Base-by-base conservation (phyloP, 1,140 invertebrate genomes). In the Probaryconus sp. region DNA sequence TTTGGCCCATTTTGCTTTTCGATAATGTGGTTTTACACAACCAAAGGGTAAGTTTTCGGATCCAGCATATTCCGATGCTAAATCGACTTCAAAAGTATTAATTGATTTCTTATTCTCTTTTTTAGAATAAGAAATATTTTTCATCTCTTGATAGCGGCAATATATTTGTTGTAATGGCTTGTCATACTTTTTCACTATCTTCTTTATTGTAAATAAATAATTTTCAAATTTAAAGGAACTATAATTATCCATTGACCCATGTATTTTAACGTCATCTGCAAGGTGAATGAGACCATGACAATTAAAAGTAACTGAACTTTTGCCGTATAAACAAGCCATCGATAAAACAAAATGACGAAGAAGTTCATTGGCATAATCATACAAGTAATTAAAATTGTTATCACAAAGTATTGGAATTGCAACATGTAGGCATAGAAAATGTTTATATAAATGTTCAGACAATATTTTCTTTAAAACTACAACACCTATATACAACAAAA, bases 161-260 rank as follows among this genome's bases (percentile, higher is more conserved):
- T 38, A 38, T n/a, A 38, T 20, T n/a, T 38, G 37, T 18, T 38
- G 37, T 38, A 38, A 38, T 14, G 17, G 37, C 20, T 38, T 38
- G 16, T 38, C 37, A 20, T 14, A 18, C 7, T 17, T 18, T 3
- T 38, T 38, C 1, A 38, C 10, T 10, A 38, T 38, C 9, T 38
- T 38, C 20, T 38, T 38, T 5, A 38, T 38, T 6, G 10, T 9
- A 1, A 9, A 14, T 5, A 38, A 18, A 20, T 38, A 17, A 20
- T 38, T 38, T 38, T 38, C 37, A n/a, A 38, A 38, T 9, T 2
- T 14, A 20, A 38, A 38, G 14, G 37, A 1, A 18, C 37, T 38
- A 20, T 18, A 38, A 1, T 17, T 38, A 1, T 38, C 16, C 10
- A 38, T 3, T 14, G 5, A n/a, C 2, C 37, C 37, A 3, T 18